Evolutionary conservation across 2,888 invertebrate species (phyloP).

Genomic region (Dynastes grantii): DNA sequence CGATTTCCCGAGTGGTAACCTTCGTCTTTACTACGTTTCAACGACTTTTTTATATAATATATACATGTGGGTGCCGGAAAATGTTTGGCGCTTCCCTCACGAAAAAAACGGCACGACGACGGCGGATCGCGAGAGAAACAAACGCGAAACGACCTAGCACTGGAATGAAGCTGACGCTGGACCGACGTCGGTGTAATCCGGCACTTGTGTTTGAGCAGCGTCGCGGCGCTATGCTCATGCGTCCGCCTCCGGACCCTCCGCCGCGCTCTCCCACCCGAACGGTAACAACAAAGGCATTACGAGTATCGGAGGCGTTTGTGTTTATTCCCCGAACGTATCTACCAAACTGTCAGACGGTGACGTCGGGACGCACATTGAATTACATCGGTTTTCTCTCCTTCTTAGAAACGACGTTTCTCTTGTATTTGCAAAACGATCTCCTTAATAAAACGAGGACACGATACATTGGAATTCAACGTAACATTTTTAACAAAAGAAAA

Average conservation of each 20-base stretch:
- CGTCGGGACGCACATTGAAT: slow-evolving; percentile 53
- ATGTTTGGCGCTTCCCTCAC: neutral
- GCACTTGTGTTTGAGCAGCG: slow-evolving; percentile 72
- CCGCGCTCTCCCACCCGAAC: slow-evolving; percentile 51
- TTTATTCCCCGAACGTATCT: slow-evolving; percentile 71
- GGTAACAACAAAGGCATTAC: slow-evolving; percentile 68
- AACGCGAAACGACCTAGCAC: slow-evolving; percentile 66
- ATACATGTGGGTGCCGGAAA: slow-evolving; percentile 2
- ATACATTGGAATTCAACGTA: too few relatives aligned
- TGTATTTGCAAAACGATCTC: neutral
- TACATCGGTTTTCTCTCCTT: slow-evolving; percentile 39
- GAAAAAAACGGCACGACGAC: neutral
- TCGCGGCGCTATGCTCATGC: slow-evolving; percentile 71
- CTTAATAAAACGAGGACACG: too few relatives aligned
- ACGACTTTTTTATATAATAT: neutral
- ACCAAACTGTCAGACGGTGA: slow-evolving; percentile 67
- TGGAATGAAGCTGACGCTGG: slow-evolving; percentile 69
- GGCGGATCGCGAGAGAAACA: slow-evolving; percentile 61
- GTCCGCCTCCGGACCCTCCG: slow-evolving; percentile 67
- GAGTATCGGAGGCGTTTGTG: slow-evolving; percentile 70
- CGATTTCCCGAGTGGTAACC: neutral
- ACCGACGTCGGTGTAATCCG: slow-evolving; percentile 69
- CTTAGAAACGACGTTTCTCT: neutral
- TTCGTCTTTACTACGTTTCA: slow-evolving; percentile 16
- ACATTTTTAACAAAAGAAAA: too few relatives aligned